Base-by-base conservation (phyloP, 2,888 invertebrate genomes). In the Myopa testacea region DNA sequence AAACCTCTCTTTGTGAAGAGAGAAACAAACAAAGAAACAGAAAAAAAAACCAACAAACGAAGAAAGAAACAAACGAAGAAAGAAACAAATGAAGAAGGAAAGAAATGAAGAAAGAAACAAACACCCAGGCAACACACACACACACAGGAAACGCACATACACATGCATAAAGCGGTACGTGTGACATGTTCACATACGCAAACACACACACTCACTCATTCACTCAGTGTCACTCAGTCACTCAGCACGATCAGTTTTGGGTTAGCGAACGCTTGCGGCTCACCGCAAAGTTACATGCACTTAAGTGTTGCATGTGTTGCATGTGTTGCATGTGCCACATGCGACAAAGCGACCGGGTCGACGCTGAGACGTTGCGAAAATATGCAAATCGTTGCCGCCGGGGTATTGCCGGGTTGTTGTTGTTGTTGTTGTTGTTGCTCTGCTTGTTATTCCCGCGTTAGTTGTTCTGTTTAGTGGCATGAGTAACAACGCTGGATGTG, bases 361-460 rank as follows among this genome's bases (percentile, higher is more conserved):
- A 26, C 62, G 26, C 62, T 63, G 63, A 34, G 12, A 19, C 55
- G 55, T 55, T 55, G 55, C 37, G 12, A n/a, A 67, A 67, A 67
- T 40, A 67, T 67, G 67, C 67, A 67, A 67, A 67, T 67, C n/a
- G 67, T 38, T 67, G 67, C 67, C 40, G 37, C 37, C 67, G 67
- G 37, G 38, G 67, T 67, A 34, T 65, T 12, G 37, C 34, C 14
- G 34, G 37, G 14, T 16, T 6, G 12, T 65, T 34, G 16, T 65
- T 65, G 7, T 38, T 65, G 63, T 65, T 65, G 63, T 38, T 63
- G 63, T 6, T 50, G 26, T 26, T 26, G 26, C 26, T 26, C 26
- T 26, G 26, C 26, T 26, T 26, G 26, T 26, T 26, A 26, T 26
- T 26, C 26, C 2, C 26, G 2, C 26, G 26, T 26, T 26, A 26